These are phyloP conservation scores for Tylochromis polylepis DNA, from an alignment of 2,113 vertebrate species.

Conservation along the genomic window DNA sequence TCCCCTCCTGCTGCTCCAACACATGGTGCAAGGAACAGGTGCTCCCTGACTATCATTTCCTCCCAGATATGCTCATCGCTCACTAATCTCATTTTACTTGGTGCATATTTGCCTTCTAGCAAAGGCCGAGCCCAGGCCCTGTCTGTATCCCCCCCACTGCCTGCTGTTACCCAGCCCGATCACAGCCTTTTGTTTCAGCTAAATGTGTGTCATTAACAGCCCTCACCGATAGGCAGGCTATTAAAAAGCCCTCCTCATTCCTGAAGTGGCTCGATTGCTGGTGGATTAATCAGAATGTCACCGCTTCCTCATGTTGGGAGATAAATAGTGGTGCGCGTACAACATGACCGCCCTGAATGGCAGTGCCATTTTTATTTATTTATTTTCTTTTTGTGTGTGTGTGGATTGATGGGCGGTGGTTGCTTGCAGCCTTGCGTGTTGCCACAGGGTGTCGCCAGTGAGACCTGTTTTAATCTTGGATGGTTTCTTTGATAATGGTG, in stretches of 20 bases:
- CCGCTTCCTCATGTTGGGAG: not conserved
- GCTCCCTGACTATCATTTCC: constrained; percentile 4
- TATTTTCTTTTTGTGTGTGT: not conserved
- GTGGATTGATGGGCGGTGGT: constrained; percentile 66
- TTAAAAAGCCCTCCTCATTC: not conserved
- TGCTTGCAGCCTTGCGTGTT: not conserved
- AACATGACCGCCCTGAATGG: not conserved
- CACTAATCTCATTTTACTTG: not conserved
- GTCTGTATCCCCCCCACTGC: constrained; percentile 15
- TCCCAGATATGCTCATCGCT: not conserved
- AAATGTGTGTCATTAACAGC: not conserved
- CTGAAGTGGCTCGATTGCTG: not conserved
- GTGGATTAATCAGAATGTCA: not conserved
- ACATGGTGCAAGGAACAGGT: constrained; percentile 54
- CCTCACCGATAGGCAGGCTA: not conserved
- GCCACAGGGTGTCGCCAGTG: constrained; percentile 6
- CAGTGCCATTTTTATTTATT: not conserved
- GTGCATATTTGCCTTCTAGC: not conserved
- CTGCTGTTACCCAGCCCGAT: constrained; percentile 11
- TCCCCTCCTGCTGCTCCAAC: constrained; percentile 4
- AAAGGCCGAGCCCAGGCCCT: not conserved
- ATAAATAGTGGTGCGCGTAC: constrained; percentile 2
- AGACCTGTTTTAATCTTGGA: not conserved
- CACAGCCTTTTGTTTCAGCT: constrained; percentile 38
- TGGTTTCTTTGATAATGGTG: not conserved